Percentiles rank a stretch among this genome's conserved stretches.
phyloP scores from a whole-genome alignment of 2,888 invertebrate species.

The Mayetiola destructor region DNA sequence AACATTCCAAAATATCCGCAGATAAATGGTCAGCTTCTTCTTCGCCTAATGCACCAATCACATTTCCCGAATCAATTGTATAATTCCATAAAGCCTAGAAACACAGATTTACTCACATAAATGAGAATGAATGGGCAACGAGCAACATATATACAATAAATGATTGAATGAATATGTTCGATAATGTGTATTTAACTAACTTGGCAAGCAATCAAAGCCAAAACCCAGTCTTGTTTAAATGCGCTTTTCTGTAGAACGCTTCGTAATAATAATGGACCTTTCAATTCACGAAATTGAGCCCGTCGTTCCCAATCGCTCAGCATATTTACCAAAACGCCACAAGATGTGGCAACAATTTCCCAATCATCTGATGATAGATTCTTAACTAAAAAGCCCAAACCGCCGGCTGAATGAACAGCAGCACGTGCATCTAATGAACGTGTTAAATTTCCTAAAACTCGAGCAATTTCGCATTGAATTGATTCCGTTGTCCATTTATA shows the following conservation, averaged over 20 bases:
- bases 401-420: constrained; percentile 51
- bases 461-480: constrained; percentile 50
- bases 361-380: constrained; percentile 46
- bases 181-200: neutral
- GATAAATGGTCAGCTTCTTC: constrained; percentile 40
- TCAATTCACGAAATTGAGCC: constrained; percentile 37
- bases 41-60: constrained; percentile 37
- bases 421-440: constrained; percentile 49
- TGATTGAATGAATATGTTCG: neutral
- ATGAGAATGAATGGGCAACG: neutral
- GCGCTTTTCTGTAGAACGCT: constrained; percentile 43
- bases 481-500: constrained; percentile 25
- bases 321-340: constrained; percentile 72
- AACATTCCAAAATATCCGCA: constrained; percentile 39
- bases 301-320: constrained; percentile 45
- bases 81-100: constrained; percentile 55
- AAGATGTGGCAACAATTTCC: constrained; percentile 58
- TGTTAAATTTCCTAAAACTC: constrained; percentile 72
- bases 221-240: constrained; percentile 47
- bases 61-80: constrained; percentile 40
- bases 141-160: neutral
- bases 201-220: constrained; percentile 59
- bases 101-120: too few relatives aligned
- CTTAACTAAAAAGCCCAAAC: constrained; percentile 42
- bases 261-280: constrained; percentile 39